Evolutionary conservation across 2,797 vertebrate species (phyloP).

Genomic region (Phoxinus dragarum): DNA sequence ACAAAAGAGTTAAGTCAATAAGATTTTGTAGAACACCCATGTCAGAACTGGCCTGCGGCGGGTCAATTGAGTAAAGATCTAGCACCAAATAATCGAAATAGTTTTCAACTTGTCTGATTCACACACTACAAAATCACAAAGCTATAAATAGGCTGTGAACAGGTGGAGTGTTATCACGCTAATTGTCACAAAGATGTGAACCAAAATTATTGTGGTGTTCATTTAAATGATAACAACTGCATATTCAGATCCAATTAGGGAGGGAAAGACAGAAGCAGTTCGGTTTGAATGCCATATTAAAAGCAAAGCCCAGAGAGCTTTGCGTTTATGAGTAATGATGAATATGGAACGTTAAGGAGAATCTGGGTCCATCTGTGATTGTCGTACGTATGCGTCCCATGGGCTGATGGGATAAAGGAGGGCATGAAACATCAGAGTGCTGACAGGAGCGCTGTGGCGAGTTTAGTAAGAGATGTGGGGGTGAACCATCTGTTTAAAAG

Average conservation of each 20-base stretch:
- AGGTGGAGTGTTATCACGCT: constrained; percentile 78
- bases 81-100: background rate
- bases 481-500: constrained; percentile 50
- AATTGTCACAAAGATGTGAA: constrained; percentile 76
- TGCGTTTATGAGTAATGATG: constrained; percentile 77
- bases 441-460: constrained; percentile 53
- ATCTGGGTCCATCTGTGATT: constrained; percentile 56
- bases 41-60: background rate
- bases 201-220: constrained; percentile 82
- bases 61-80: constrained; percentile 11
- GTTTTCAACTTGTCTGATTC: constrained; percentile 33
- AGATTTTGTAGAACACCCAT: constrained; percentile 35
- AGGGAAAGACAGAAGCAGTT: constrained; percentile 67
- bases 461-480: constrained; percentile 38
- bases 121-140: constrained; percentile 69
- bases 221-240: constrained; percentile 79
- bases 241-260: constrained; percentile 79
- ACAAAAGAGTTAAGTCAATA: constrained; percentile 32
- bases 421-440: constrained; percentile 53
- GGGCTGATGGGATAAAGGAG: constrained; percentile 44
- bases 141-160: constrained; percentile 77
- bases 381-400: constrained; percentile 42
- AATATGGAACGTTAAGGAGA: constrained; percentile 74
- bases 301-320: constrained; percentile 72
- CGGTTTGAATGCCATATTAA: constrained; percentile 68